Percentiles rank a stretch among this genome's conserved stretches.
These are phyloP conservation scores for Nibea coibor DNA, from an alignment of 2,113 vertebrate species.

Conservation along the genomic window DNA sequence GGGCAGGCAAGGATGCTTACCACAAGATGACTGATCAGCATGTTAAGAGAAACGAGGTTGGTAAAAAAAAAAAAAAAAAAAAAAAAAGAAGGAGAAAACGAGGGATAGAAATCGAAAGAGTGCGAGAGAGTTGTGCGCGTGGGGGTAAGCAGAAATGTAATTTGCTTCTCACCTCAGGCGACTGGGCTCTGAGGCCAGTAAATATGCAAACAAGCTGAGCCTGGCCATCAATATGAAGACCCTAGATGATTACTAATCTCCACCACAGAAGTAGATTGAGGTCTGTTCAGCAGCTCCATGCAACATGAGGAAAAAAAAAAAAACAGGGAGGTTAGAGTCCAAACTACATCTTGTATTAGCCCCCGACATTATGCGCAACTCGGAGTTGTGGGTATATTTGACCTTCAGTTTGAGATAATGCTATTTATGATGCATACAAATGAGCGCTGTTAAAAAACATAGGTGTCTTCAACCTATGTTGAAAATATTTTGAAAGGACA, in stretches of 20 bases:
- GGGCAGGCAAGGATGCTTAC: conserved; percentile 78
- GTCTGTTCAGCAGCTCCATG: conserved; percentile 66
- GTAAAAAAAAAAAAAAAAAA: conserved; percentile 3
- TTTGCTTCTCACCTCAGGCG: conserved; percentile 86
- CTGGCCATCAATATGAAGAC: conserved; percentile 85
- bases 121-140: conserved; percentile 76
- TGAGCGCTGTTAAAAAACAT: conserved; percentile 29
- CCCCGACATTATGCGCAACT: conserved; percentile 38
- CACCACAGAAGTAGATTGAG: conserved; percentile 78
- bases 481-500: conserved; percentile 10
- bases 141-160: conserved; percentile 84
- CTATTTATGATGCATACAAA: conserved; percentile 58
- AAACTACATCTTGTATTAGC: conserved; percentile 53
- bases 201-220: conserved; percentile 85
- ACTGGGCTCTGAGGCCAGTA: conserved; percentile 82
- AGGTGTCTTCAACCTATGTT: conserved; percentile 2
- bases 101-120: conserved; percentile 76
- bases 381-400: conserved; percentile 53
- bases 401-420: conserved; percentile 55
- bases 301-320: conserved; percentile 41
- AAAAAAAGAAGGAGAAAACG: conserved; percentile 44
- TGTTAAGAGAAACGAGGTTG: conserved; percentile 82
- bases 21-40: conserved; percentile 83
- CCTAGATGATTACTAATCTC: conserved; percentile 85
- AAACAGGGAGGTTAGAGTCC: conserved; percentile 55